These are phyloP conservation scores for Ceyx margarethae DNA, from an alignment of 2,113 vertebrate genomes.

Conservation along the genomic window DNA sequence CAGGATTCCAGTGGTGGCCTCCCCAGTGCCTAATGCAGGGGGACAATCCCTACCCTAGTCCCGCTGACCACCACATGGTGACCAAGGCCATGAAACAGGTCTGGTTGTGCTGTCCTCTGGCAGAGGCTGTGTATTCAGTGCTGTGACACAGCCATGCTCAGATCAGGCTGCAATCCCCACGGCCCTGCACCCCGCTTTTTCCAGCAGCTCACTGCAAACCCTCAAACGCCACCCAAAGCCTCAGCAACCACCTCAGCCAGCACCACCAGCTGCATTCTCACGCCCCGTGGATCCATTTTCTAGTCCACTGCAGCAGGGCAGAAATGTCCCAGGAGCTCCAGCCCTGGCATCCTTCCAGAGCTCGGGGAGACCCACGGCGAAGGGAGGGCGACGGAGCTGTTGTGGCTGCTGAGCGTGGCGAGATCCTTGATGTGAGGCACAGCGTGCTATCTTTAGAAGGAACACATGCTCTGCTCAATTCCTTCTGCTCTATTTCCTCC, in stretches of 20 bases:
- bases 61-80: neutral
- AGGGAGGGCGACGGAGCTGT: neutral
- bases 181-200: neutral
- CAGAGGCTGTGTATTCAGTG: neutral
- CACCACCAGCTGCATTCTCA: fast-evolving
- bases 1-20: neutral
- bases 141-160: fast-evolving
- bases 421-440: neutral
- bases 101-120: neutral
- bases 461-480: slow-evolving; percentile 50
- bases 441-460: slow-evolving; percentile 56
- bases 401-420: neutral
- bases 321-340: neutral
- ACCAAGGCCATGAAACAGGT: neutral
- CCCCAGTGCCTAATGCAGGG: too few relatives aligned
- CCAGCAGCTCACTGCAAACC: neutral
- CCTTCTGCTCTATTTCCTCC: slow-evolving; percentile 65
- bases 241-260: neutral
- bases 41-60: neutral
- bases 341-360: neutral
- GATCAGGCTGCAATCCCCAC: neutral
- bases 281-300: neutral
- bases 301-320: neutral
- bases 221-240: neutral
- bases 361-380: fast-evolving